Evolutionary conservation across 1,140 invertebrate species (phyloP).

Genomic region (Drosophila santomea): DNA sequence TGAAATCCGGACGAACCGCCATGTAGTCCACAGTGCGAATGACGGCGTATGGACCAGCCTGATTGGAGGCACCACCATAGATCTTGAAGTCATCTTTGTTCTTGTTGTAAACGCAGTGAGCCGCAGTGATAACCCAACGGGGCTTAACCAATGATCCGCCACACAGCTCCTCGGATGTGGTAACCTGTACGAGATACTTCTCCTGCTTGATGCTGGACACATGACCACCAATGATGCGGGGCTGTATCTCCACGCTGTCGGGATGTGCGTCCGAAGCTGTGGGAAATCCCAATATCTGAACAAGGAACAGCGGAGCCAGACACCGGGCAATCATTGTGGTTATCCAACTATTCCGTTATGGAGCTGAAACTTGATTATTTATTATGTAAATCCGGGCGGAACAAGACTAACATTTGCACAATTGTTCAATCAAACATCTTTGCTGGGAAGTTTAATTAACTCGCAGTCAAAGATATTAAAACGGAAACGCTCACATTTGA

Average conservation of each 20-base stretch:
- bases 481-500: slow-evolving; percentile 6
- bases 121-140: slow-evolving; percentile 64
- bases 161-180: slow-evolving; percentile 42
- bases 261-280: not conserved
- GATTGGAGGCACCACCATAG: slow-evolving; percentile 58
- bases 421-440: slow-evolving; percentile 46
- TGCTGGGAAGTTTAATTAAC: not conserved
- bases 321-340: slow-evolving; percentile 24
- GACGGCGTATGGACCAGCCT: slow-evolving; percentile 37
- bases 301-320: slow-evolving; percentile 24
- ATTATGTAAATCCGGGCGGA: slow-evolving; percentile 13
- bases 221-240: slow-evolving; percentile 66
- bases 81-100: slow-evolving; percentile 28
- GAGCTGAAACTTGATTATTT: slow-evolving; percentile 7
- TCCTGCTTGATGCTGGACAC: slow-evolving; percentile 46
- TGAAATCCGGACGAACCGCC: slow-evolving; percentile 42
- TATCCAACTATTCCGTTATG: not conserved
- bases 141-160: slow-evolving; percentile 56
- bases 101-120: slow-evolving; percentile 53
- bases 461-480: not conserved
- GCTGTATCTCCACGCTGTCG: slow-evolving; percentile 27
- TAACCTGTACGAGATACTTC: slow-evolving; percentile 63
- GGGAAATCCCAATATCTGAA: slow-evolving; percentile 2
- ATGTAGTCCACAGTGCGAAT: slow-evolving; percentile 35
- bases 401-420: slow-evolving; percentile 57